phyloP scores from a whole-genome alignment of 2,888 invertebrate species.

The Hecatera dysodea region DNA sequence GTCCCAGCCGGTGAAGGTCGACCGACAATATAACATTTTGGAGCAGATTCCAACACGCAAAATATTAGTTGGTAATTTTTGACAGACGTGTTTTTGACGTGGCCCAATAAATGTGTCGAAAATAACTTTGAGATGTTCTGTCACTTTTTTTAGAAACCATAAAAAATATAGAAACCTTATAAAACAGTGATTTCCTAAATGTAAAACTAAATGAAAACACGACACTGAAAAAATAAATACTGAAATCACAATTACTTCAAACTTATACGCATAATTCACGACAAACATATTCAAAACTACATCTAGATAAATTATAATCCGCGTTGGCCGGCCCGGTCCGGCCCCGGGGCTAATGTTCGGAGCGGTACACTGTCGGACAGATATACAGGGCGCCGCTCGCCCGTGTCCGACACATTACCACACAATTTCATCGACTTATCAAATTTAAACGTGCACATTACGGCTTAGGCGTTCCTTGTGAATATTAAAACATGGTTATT shows the following conservation, averaged over 20 bases:
- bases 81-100: conserved; percentile 67
- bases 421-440: conserved; percentile 85
- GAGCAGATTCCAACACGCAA: conserved; percentile 89
- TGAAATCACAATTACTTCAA: conserved; percentile 18
- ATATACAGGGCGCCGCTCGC: conserved; percentile 74
- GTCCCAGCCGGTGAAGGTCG: conserved; percentile 86
- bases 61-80: conserved; percentile 82
- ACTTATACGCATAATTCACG: conserved; percentile 45
- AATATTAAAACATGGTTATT: conserved; percentile 62
- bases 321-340: conserved; percentile 39
- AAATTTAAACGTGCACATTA: conserved; percentile 76
- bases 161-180: neutral
- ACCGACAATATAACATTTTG: conserved; percentile 84
- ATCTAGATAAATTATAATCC: conserved; percentile 55
- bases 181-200: neutral
- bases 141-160: neutral
- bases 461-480: conserved; percentile 58
- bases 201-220: no score
- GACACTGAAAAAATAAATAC: neutral
- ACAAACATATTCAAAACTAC: conserved; percentile 52
- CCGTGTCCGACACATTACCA: conserved; percentile 85
- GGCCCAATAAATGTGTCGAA: conserved; percentile 40
- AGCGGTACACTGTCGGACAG: conserved; percentile 67
- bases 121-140: conserved; percentile 11
- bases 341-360: conserved; percentile 71